A percentile compares a stretch with the other conserved stretches of the same genome.
phyloP scores from a whole-genome alignment of 2,113 vertebrate genomes.

The Larimichthys polyactis region DNA sequence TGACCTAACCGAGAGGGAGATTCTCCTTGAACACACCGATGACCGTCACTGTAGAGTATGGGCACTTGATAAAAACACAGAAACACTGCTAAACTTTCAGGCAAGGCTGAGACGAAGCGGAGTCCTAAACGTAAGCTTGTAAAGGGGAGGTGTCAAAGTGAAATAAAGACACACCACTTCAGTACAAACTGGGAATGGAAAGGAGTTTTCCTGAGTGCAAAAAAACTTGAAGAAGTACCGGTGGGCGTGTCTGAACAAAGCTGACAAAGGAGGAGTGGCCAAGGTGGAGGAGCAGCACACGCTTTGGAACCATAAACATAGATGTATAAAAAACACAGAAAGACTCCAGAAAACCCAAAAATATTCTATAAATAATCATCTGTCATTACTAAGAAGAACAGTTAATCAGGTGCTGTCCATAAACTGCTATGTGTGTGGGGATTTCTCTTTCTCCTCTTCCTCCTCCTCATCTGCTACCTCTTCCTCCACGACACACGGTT shows the following conservation, averaged over 20 bases:
- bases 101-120: constrained; percentile 58
- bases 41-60: constrained; percentile 62
- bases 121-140: constrained; percentile 36
- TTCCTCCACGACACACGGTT: constrained; percentile 84
- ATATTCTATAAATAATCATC: constrained; percentile 84
- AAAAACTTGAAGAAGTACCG: constrained; percentile 89
- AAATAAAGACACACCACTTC: constrained; percentile 65
- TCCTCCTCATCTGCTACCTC: constrained; percentile 85
- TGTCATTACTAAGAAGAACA: constrained; percentile 86
- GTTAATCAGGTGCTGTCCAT: constrained; percentile 73
- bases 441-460: constrained; percentile 83
- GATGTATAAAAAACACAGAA: constrained; percentile 76
- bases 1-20: constrained; percentile 40
- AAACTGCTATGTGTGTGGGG: constrained; percentile 91
- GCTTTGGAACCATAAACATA: constrained; percentile 86
- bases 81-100: constrained; percentile 68
- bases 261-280: constrained; percentile 86
- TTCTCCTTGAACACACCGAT: constrained; percentile 50
- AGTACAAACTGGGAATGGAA: constrained; percentile 75
- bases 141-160: constrained; percentile 35
- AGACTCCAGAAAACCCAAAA: constrained; percentile 70
- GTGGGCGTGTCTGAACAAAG: constrained; percentile 87
- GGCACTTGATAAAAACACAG: constrained; percentile 81
- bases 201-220: constrained; percentile 97
- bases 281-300: constrained; percentile 85